phyloP scores from a whole-genome alignment of 2,797 vertebrate species.

The Enteromius radiatus region DNA sequence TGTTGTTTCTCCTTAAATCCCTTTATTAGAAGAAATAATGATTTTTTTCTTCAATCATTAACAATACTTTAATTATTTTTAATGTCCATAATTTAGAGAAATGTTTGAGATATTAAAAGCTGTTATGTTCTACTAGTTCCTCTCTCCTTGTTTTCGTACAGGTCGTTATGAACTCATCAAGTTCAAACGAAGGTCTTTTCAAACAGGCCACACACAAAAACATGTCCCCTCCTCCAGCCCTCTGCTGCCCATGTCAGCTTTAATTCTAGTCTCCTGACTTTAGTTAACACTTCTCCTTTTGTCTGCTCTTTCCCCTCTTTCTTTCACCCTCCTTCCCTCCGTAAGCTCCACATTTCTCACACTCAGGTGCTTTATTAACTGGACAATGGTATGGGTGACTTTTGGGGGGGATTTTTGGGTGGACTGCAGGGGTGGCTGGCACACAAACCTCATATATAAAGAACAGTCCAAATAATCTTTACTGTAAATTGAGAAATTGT shows the following conservation, averaged over 20 bases:
- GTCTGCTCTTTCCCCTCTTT: not conserved
- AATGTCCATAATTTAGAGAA: not conserved
- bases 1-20: not conserved
- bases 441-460: slow-evolving; percentile 39
- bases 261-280: slow-evolving; percentile 54
- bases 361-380: slow-evolving; percentile 48
- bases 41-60: not conserved
- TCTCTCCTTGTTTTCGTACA: not conserved
- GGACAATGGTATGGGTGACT: slow-evolving; percentile 28
- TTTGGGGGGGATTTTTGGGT: not conserved
- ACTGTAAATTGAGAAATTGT: not conserved
- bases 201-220: slow-evolving; percentile 37
- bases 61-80: not conserved
- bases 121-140: not conserved
- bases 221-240: slow-evolving; percentile 15
- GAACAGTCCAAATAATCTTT: slow-evolving; percentile 22
- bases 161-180: slow-evolving; percentile 3
- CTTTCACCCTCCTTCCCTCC: not conserved
- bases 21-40: not conserved
- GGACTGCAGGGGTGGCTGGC: not conserved
- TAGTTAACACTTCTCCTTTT: slow-evolving; percentile 45
- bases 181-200: slow-evolving; percentile 11
- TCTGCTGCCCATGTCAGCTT: slow-evolving; percentile 12
- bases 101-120: not conserved
- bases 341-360: slow-evolving; percentile 33